Conservation (phyloP, 1,140 invertebrate species). For the Drosophila guanche region DNA sequence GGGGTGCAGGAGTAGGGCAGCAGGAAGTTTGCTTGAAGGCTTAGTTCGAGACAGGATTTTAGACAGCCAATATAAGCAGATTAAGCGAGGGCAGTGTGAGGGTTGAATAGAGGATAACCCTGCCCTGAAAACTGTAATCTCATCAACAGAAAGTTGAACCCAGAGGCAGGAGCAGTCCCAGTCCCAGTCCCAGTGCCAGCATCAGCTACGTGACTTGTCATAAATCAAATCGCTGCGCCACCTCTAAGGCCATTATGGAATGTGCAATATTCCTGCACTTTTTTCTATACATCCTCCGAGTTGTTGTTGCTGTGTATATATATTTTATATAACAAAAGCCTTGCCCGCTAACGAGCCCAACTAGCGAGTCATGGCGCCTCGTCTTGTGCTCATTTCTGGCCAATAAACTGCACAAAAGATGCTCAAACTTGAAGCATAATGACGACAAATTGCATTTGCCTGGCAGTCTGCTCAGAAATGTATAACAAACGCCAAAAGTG, state of each 20-base stretch:
- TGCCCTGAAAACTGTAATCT: constrained; percentile 3
- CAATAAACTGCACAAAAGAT: constrained; percentile 61
- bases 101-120: constrained; percentile 8
- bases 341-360: constrained; percentile 59
- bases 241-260: constrained; percentile 62
- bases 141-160: constrained; percentile 10
- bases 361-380: constrained; percentile 24
- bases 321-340: constrained; percentile 38
- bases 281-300: constrained; percentile 19
- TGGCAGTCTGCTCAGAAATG: constrained; percentile 29
- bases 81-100: constrained; percentile 3
- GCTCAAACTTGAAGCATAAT: constrained; percentile 46
- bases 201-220: constrained; percentile 65
- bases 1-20: not conserved
- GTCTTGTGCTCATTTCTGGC: constrained; percentile 34
- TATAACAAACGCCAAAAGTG: constrained; percentile 28
- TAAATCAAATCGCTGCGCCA: constrained; percentile 67
- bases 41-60: not conserved
- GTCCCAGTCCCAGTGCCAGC: no score
- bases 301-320: constrained; percentile 17
- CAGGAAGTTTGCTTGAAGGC: constrained; percentile 17
- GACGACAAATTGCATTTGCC: constrained; percentile 68
- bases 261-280: constrained; percentile 71
- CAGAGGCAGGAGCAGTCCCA: no score
- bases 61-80: constrained; percentile 16